Evolutionary conservation across 2,888 invertebrate genomes (phyloP), one percentile per base, ranked within the genome.

Genomic region (Scrobipalpa costella): DNA sequence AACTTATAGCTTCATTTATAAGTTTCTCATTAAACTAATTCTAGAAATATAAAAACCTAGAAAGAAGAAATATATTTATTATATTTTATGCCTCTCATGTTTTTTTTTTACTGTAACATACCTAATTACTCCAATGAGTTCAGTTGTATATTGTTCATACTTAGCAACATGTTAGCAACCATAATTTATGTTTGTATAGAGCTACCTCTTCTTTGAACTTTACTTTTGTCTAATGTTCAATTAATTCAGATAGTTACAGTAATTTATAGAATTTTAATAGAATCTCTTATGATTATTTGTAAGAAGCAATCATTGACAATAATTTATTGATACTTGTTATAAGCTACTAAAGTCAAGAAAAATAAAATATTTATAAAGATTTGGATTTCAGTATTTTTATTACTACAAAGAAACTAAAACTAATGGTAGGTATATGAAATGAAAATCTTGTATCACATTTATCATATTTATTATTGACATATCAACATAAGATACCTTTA

Each of bases 401-500:
- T 3, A 27, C 27, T 2, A 27, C 27, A 27, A 27, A 27, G 27
- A 27, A 27, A 27, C 27, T 27, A 27, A 27, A 27, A 27, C 2
- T 2, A 27, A 27, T 27, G 27, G 27, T 27, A 27, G 5, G 27
- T 27, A 27, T 27, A 27, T n/a, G n/a, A 60, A 69, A 79, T 69
- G 66, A 75, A 78, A 81, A 81, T 71, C 74, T 68, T 61, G 59
- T 64, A 68, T 68, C 70, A 71, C 74, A 75, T 81, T 80, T 81
- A 83, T 81, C 80, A 82, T 78, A 79, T 76, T 87, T 88, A 33
- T 81, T 90, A 90, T 85, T 88, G 85, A 86, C 84, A 86, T 84
- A 80, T 87, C 81, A 89, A 89, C 83, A 80, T 87, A 88, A 85
- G 83, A 86, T 81, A 86, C 83, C 77, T 88, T 83, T 87, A 86